Base-by-base conservation (phyloP, 2,113 vertebrate genomes). In the Butorides virescens region DNA sequence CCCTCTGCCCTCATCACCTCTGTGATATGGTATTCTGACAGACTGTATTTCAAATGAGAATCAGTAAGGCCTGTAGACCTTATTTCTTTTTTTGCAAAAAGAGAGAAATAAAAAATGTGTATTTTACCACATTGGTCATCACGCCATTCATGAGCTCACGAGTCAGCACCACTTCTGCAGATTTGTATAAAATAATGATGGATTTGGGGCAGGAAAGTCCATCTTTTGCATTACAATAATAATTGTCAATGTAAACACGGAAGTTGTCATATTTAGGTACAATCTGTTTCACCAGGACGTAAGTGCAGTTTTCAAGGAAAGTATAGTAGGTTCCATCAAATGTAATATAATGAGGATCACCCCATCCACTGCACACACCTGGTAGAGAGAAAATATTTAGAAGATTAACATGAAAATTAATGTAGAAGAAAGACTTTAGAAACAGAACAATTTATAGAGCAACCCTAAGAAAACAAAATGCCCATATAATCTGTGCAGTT, bases 321-420 rank as follows among this genome's bases (percentile, higher is more conserved):
- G 89, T 97, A 42, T 99, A 99, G 55, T 98, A 97, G 42, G 46
- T 97, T 92, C 99, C 99, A 71, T 99, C 99, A 37, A 99, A 99
- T 21, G 99, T 99, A 65, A 98, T 87, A 77, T 99, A 99, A 95
- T 99, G 98, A 32, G 97, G 98, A 84, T 98, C 98, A 16, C 98
- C 98, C 99, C 98, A 99, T 91, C 98, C 98, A 25, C 93, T 98
- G 96, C 99, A 99, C 30, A 98, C 97, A 95, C 99, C 99, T 99
- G 96, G 32, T 10, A 71, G 29, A 75, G 34, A 87, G 39, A 76
- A 92, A 86, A 90, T 42, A 75, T 84, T 73, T 37, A 30, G 36
- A 80, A 49, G 13, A 80, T 75, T 65, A 92, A 37, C 7, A 46
- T 52, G 11, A 87, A 68, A 92, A 61, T 21, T 62, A 82, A 37